Evolutionary conservation across 2,888 invertebrate genomes (phyloP).

Genomic region (Apotomis turbidana): DNA sequence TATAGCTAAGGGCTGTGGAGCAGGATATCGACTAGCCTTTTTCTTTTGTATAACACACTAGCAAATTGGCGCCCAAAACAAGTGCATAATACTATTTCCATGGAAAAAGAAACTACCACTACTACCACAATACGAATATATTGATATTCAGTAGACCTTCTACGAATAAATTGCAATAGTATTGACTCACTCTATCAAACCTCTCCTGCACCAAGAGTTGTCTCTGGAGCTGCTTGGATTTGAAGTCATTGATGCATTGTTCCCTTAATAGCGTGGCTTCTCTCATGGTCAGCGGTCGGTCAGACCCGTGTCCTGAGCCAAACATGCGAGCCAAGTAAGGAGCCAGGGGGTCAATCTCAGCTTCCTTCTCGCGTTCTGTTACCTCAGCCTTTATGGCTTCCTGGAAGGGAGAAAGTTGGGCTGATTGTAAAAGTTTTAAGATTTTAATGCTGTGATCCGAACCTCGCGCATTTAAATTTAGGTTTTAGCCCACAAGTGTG

Average conservation of each 20-base stretch:
- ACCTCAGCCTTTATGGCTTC: constrained; percentile 79
- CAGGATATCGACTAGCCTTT: too few relatives aligned
- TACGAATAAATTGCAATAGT: neutral
- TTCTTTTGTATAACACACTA: too few relatives aligned
- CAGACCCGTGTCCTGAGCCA: constrained; percentile 70
- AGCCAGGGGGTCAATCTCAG: constrained; percentile 85
- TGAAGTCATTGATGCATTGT: constrained; percentile 87
- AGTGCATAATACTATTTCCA: too few relatives aligned
- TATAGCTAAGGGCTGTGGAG: too few relatives aligned
- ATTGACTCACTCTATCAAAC: constrained; percentile 83
- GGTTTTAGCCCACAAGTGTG: too few relatives aligned
- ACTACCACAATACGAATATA: too few relatives aligned
- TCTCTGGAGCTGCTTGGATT: constrained; percentile 83
- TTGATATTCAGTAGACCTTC: too few relatives aligned
- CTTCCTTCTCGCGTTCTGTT: constrained; percentile 85
- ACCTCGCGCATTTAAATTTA: too few relatives aligned
- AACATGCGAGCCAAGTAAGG: constrained; percentile 86
- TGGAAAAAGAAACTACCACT: too few relatives aligned
- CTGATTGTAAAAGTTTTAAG: neutral
- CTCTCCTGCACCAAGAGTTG: constrained; percentile 86
- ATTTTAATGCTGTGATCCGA: too few relatives aligned
- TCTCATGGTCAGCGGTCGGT: constrained; percentile 69
- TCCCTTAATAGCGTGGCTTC: constrained; percentile 80
- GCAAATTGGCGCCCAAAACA: too few relatives aligned
- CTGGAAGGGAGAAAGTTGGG: constrained; percentile 51